Evolutionary conservation across 2,888 invertebrate genomes (phyloP).

Genomic region (Sesia apiformis): DNA sequence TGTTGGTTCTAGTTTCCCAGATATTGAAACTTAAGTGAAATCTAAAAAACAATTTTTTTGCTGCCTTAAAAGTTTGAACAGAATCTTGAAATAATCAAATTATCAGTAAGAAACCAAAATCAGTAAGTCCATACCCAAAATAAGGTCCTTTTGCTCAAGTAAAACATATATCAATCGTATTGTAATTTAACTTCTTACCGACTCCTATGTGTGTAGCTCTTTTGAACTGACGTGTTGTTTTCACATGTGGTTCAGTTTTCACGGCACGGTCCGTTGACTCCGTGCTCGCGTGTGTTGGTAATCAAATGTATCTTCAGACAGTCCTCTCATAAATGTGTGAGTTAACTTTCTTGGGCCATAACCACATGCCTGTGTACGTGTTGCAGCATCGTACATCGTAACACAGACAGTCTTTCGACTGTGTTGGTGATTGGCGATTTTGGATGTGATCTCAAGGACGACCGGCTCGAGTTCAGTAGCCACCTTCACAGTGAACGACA

Average conservation of each 20-base stretch:
- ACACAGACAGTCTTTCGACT: slow-evolving; percentile 14
- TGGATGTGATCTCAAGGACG: slow-evolving; percentile 60
- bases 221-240: slow-evolving; percentile 12
- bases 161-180: no score
- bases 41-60: no score
- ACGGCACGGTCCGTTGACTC: slow-evolving; percentile 40
- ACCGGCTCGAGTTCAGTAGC: slow-evolving; percentile 64
- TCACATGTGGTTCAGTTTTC: slow-evolving; percentile 25
- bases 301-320: slow-evolving; percentile 11
- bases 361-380: slow-evolving; percentile 15
- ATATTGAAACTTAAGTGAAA: no score
- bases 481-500: slow-evolving; percentile 65
- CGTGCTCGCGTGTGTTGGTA: slow-evolving; percentile 22
- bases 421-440: slow-evolving; percentile 56
- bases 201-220: background rate
- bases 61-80: no score
- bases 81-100: no score
- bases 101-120: no score
- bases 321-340: slow-evolving; percentile 21
- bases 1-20: no score
- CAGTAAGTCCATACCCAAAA: no score
- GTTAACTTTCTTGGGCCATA: slow-evolving; percentile 27
- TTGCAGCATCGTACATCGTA: slow-evolving; percentile 17
- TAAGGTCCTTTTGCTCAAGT: no score
- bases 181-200: background rate